Evolutionary conservation across 1,140 invertebrate genomes (phyloP), one percentile per base, ranked within the genome.

Genomic region (Eurytemora carolleeae): DNA sequence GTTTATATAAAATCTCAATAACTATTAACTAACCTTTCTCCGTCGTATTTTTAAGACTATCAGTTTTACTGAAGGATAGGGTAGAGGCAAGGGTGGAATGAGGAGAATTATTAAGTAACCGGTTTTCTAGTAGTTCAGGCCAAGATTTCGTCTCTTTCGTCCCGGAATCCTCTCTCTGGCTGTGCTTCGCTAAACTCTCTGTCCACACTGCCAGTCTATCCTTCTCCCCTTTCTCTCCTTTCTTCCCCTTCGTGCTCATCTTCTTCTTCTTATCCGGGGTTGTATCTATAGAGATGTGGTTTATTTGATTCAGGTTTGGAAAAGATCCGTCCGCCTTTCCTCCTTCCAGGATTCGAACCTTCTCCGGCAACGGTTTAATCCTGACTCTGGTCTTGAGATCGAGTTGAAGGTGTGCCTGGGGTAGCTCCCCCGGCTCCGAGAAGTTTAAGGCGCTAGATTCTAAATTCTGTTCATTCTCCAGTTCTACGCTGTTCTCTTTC

Each of bases 261-360:
- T 65, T n/a, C 24, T 65, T 66, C n/a, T 53, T 16, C 18, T 52
- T 55, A 24, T 62, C 58, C n/a, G 52, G 54, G 44, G 62, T 19
- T 7, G 31, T 44, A n/a, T 12, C 58, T 24, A 12, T 3, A 22
- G 12, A 24, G 31, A 44, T 44, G n/a, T 44, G 31, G n/a, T 44
- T 44, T 44, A 44, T 44, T n/a, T 44, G 31, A n/a, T n/a, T 44
- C 7, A 12, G 7, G 31, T 44, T 44, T n/a, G n/a, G n/a, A 7
- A 12, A 12, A n/a, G 7, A 7, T 7, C 31, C 31, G 31, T 44
- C 31, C 84, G 17, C 84, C 83, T 72, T 88, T 88, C 54, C 84
- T 76, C 7, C 87, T 87, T 21, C 58, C 31, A 31, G 24, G 52
- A 59, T 57, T 56, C n/a, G 20, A 26, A 57, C 52, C 63, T 65